These are phyloP conservation scores for Teleopsis dalmanni DNA, from an alignment of 1,140 invertebrate species.

Conservation along the genomic window DNA sequence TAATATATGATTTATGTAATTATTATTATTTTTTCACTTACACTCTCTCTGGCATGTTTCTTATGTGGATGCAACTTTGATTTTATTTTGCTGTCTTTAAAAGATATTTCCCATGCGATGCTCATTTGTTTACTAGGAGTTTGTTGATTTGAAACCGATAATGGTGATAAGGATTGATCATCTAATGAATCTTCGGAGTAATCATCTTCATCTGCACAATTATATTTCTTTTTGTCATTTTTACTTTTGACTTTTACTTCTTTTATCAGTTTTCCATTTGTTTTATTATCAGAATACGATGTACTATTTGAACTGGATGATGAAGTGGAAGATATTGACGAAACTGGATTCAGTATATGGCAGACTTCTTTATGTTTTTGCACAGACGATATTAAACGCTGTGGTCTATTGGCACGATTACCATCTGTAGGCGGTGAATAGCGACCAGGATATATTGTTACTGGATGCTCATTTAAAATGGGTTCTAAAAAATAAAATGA, in stretches of 20 bases:
- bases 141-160: conserved; percentile 33
- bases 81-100: conserved; percentile 42
- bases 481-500: conserved; percentile 19
- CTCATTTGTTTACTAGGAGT: conserved; percentile 61
- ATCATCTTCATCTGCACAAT: conserved; percentile 40
- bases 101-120: conserved; percentile 74
- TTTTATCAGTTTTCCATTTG: too few relatives aligned
- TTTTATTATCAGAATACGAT: conserved; percentile 3
- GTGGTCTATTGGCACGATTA: conserved; percentile 50
- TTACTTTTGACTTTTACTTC: too few relatives aligned
- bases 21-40: neutral
- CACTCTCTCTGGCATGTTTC: conserved; percentile 4
- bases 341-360: conserved; percentile 45
- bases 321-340: conserved; percentile 23
- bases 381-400: conserved; percentile 55
- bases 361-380: conserved; percentile 70
- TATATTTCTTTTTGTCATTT: conserved; percentile 10
- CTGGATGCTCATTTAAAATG: conserved; percentile 52
- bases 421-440: conserved; percentile 44
- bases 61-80: conserved; percentile 11
- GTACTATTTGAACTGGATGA: conserved; percentile 21
- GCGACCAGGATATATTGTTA: conserved; percentile 54
- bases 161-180: conserved; percentile 53
- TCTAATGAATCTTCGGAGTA: conserved; percentile 78
- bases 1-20: too few relatives aligned